Evolutionary conservation across 2,797 vertebrate genomes (phyloP).

Genomic region (Enoplosus armatus): DNA sequence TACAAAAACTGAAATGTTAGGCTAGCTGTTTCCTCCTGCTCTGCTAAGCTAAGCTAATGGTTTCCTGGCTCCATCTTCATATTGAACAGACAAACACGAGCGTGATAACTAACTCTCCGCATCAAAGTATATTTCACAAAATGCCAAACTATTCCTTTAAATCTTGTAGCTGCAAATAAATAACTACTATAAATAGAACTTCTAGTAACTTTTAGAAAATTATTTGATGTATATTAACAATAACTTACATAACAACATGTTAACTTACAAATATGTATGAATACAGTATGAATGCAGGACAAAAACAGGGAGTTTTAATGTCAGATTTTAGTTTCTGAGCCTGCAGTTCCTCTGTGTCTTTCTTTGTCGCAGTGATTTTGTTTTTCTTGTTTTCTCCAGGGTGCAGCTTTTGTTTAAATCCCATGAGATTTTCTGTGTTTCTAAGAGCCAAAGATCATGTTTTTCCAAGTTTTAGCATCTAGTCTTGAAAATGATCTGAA

Average conservation of each 20-base stretch:
- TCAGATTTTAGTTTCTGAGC: not conserved
- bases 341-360: not conserved
- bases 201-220: not conserved
- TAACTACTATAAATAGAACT: not conserved
- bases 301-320: not conserved
- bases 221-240: not conserved
- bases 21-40: not conserved
- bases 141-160: conserved; percentile 1
- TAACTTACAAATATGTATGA: not conserved
- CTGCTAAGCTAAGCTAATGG: too few species aligned
- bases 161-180: not conserved
- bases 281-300: not conserved
- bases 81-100: too few species aligned
- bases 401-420: conserved; percentile 27
- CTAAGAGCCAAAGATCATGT: not conserved
- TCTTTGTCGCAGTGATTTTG: not conserved
- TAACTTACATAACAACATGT: not conserved
- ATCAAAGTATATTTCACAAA: not conserved
- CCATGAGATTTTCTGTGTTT: conserved; percentile 17
- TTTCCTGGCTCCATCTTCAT: too few species aligned
- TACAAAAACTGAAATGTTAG: not conserved
- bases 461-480: conserved; percentile 12
- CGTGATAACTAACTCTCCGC: too few species aligned
- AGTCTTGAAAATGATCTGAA: conserved; percentile 9
- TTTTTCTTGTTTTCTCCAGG: conserved; percentile 8